A percentile compares a stretch with the other conserved stretches of the same genome.
Evolutionary conservation across 2,797 vertebrate genomes (phyloP).

Genomic region (Xiphorhynchus erythropygius): DNA sequence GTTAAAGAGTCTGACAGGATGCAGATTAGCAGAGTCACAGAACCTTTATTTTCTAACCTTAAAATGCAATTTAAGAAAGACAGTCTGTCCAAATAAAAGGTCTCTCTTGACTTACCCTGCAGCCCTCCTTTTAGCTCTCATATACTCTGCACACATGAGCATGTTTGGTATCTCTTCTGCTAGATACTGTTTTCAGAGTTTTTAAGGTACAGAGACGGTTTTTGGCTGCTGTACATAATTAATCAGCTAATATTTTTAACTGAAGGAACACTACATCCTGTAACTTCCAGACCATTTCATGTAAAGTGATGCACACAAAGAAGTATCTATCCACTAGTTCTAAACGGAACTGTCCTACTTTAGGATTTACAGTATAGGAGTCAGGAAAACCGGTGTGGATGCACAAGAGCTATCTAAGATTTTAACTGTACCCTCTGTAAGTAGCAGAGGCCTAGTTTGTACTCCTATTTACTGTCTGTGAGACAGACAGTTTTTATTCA

Average conservation of each 20-base stretch:
- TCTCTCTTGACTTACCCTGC: background rate
- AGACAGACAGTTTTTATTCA: background rate
- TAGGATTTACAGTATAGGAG: background rate
- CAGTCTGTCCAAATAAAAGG: background rate
- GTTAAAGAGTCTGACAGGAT: background rate
- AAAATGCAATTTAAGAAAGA: background rate
- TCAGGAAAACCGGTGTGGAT: background rate
- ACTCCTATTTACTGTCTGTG: too few relatives aligned
- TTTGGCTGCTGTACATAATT: background rate
- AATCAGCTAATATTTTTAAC: rapidly evolving
- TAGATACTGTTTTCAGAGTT: background rate
- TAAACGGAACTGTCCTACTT: background rate
- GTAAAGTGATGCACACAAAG: background rate
- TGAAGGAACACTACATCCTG: background rate
- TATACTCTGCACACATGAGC: background rate
- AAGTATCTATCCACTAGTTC: background rate
- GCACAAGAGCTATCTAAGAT: background rate
- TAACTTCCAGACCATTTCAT: background rate
- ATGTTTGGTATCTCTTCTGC: background rate
- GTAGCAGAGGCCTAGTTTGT: background rate
- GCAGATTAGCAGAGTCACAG: background rate
- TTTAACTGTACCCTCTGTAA: background rate
- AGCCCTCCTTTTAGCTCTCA: background rate
- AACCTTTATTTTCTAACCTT: background rate
- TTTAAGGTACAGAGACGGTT: background rate